A percentile compares a stretch with the other conserved stretches of the same genome.
Evolutionary conservation across 2,797 vertebrate species (phyloP).

Genomic region (Urophycis tenuis): DNA sequence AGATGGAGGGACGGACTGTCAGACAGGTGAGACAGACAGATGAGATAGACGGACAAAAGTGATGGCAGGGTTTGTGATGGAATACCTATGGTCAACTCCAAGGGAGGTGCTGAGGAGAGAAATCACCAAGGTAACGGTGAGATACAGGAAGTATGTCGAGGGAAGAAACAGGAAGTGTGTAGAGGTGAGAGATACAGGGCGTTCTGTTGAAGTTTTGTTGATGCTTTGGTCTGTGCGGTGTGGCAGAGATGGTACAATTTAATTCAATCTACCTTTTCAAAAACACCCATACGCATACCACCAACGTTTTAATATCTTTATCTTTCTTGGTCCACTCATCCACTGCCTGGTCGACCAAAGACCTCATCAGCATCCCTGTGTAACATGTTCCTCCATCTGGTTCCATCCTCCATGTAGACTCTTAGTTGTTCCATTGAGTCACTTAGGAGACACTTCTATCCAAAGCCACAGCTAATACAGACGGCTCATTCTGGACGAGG

Average conservation of each 20-base stretch:
- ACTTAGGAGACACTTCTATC: background rate
- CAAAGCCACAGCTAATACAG: background rate
- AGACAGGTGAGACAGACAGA: conserved; percentile 20
- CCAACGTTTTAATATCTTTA: conserved; percentile 10
- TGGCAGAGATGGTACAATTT: conserved; percentile 33
- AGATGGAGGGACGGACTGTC: background rate
- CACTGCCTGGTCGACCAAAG: background rate
- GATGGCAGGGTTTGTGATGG: conserved; percentile 55
- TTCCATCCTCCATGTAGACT: conserved; percentile 16
- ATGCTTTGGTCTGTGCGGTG: conserved; percentile 35
- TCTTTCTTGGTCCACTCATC: background rate
- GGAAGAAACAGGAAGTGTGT: conserved; percentile 61
- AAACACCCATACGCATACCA: conserved; percentile 18
- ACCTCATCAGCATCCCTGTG: conserved; percentile 1
- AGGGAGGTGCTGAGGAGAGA: conserved; percentile 82
- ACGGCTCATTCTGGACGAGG: background rate
- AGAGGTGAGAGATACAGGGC: conserved; percentile 25
- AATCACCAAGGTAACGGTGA: conserved; percentile 73
- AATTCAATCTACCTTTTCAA: background rate
- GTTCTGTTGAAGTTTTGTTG: too few species aligned
- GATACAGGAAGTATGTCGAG: conserved; percentile 50
- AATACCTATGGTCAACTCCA: conserved; percentile 89
- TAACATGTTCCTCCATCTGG: conserved; percentile 14
- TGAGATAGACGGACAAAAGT: conserved; percentile 35
- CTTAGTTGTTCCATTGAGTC: background rate